phyloP scores from a whole-genome alignment of 2,113 vertebrate genomes.

The Otus sunia region DNA sequence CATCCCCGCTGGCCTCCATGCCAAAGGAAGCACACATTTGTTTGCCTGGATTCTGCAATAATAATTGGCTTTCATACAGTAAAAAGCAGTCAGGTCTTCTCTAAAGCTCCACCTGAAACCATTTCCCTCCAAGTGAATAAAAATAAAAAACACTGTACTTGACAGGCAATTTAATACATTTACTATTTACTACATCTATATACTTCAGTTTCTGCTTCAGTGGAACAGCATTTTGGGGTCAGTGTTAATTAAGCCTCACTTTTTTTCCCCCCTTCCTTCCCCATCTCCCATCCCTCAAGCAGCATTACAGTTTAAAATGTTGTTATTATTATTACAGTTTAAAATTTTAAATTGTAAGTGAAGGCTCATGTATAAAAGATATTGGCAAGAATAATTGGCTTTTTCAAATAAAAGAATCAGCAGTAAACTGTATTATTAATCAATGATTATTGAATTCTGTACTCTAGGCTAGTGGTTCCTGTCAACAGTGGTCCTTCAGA shows the following conservation, averaged over 20 bases:
- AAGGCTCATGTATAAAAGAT: constrained; percentile 60
- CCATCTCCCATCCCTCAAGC: not conserved
- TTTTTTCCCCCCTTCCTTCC: not conserved
- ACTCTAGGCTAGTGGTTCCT: constrained; percentile 60
- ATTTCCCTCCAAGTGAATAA: not conserved
- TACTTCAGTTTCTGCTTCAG: constrained; percentile 14
- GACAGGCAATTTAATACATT: not conserved
- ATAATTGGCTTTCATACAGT: not conserved
- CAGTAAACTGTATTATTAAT: constrained; percentile 70
- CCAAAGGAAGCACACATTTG: not conserved
- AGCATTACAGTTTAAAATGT: constrained; percentile 35
- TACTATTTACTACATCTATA: not conserved
- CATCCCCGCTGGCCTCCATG: not conserved
- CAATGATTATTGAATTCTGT: constrained; percentile 72
- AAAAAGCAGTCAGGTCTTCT: not conserved
- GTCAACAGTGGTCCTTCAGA: constrained; percentile 59
- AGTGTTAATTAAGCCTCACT: constrained; percentile 26
- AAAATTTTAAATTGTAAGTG: constrained; percentile 37
- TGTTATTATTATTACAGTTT: not conserved
- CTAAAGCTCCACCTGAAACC: not conserved
- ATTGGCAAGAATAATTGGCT: constrained; percentile 58
- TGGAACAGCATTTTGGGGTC: constrained; percentile 15
- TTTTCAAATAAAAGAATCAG: constrained; percentile 66
- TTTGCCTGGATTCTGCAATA: not conserved
- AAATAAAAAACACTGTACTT: not conserved